Percentiles rank a stretch among this genome's conserved stretches.
These are phyloP conservation scores for Bombus sylvicola DNA, from an alignment of 1,140 invertebrate genomes.

Conservation along the genomic window DNA sequence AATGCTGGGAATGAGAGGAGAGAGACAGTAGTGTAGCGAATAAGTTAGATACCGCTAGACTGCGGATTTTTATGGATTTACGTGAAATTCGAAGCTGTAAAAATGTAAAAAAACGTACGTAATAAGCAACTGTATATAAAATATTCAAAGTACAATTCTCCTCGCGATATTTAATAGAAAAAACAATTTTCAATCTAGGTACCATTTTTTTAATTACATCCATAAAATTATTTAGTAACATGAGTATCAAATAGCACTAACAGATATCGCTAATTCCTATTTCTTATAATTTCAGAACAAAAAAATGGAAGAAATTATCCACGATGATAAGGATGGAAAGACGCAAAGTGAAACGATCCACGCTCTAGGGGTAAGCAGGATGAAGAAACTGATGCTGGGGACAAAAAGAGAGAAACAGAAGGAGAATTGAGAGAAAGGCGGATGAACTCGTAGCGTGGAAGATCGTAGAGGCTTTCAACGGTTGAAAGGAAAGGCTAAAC, in stretches of 20 bases:
- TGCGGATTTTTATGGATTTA: no score
- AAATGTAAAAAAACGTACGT: no score
- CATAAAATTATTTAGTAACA: no score
- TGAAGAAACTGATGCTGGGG: not conserved
- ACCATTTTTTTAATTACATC: no score
- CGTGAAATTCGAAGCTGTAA: no score
- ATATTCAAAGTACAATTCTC: no score
- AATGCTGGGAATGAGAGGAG: not conserved
- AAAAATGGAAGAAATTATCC: not conserved
- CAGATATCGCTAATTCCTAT: no score
- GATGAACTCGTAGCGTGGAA: not conserved
- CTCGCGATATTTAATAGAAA: no score
- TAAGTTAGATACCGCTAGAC: no score
- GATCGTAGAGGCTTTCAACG: not conserved
- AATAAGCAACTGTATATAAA: no score
- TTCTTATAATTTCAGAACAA: not conserved
- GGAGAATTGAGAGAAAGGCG: not conserved
- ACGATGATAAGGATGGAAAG: not conserved
- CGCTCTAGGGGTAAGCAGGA: not conserved
- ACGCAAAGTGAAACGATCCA: not conserved
- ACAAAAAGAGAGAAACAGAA: not conserved
- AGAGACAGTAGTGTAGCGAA: not conserved
- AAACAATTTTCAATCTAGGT: no score
- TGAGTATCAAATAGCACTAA: no score
- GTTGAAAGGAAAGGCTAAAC: not conserved